These are phyloP conservation scores for Drosophila grimshawi DNA, from an alignment of 1,140 invertebrate species.

Conservation along the genomic window DNA sequence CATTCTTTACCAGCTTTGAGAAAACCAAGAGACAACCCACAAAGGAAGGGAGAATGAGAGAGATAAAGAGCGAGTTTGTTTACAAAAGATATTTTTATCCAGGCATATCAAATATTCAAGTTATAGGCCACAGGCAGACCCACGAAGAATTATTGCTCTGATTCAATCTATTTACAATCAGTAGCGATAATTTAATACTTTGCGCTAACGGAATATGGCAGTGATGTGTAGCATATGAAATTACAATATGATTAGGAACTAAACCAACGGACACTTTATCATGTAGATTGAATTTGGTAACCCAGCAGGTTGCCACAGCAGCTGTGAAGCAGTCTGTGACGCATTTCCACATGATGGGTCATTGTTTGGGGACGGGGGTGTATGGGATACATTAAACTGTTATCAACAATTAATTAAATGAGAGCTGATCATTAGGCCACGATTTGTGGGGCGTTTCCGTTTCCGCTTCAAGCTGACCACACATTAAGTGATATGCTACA, in stretches of 20 bases:
- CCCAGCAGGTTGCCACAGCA: slow-evolving; percentile 1
- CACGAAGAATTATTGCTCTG: neutral
- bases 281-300: slow-evolving; percentile 28
- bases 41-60: too few species aligned
- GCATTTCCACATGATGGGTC: slow-evolving; percentile 34
- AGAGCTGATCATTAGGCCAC: slow-evolving; percentile 76
- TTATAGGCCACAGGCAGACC: neutral
- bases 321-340: slow-evolving; percentile 24
- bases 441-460: slow-evolving; percentile 77
- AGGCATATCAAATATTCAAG: too few species aligned
- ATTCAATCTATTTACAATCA: slow-evolving; percentile 1
- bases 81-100: too few species aligned
- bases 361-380: neutral
- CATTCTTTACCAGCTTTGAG: too few species aligned
- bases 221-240: slow-evolving; percentile 3
- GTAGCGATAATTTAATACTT: slow-evolving; percentile 10
- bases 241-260: slow-evolving; percentile 28
- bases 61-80: too few species aligned
- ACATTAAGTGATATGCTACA: slow-evolving; percentile 64
- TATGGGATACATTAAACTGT: slow-evolving; percentile 54
- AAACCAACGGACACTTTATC: slow-evolving; percentile 6
- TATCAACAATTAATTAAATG: slow-evolving; percentile 83
- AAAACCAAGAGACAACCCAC: too few species aligned
- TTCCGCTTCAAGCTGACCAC: slow-evolving; percentile 54
- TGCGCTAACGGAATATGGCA: neutral